Base-by-base conservation (phyloP, 1,140 invertebrate genomes). In the Condylostylus longicornis region DNA sequence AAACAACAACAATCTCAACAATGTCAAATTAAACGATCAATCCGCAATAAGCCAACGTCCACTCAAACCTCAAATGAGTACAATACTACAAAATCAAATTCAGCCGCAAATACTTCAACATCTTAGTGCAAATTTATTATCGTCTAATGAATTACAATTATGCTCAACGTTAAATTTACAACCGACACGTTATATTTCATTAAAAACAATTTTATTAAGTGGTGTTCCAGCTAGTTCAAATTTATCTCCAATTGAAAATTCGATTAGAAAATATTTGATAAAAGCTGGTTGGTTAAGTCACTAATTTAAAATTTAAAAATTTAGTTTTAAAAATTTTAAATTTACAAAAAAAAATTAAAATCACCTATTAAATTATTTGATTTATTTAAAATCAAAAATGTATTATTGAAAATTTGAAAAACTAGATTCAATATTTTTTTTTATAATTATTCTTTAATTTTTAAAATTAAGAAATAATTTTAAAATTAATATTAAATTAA, bases 121-220 rank as follows among this genome's bases (percentile, higher is more conserved):
- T 5, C 39, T 54, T 28, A 52, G 60, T 18, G 55, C 47, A 18
- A 51, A 58, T 40, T 40, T 67, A 28, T 56, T 67, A 4, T 60
- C 54, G 19, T 47, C 45, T 35, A 63, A 63, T 35, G 66, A 67
- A 44, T 43, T 57, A 38, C 58, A 66, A 47, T 46, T 73, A 36
- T 73, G 71, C 49, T 55, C 58, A 14, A 60, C 56, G 40, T 53
- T 69, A 37, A 66, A 70, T 43, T 49, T 73, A 13, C 61, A 61
- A 18, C 71, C 71, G 23, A 59, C 67, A 25, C 65, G 68, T 42
- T 74, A 71, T 52, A 60, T 69, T 21, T 69, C 67, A 6, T 46
- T 72, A 38, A 74, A 74, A 51, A 65, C 68, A 0, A 49, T 68
- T 20, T 54, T 70, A 13, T 35, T 61, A n/a, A 61, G 58, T 36